Conservation (phyloP, 2,113 vertebrate genomes). For the Onychostruthus taczanowskii region DNA sequence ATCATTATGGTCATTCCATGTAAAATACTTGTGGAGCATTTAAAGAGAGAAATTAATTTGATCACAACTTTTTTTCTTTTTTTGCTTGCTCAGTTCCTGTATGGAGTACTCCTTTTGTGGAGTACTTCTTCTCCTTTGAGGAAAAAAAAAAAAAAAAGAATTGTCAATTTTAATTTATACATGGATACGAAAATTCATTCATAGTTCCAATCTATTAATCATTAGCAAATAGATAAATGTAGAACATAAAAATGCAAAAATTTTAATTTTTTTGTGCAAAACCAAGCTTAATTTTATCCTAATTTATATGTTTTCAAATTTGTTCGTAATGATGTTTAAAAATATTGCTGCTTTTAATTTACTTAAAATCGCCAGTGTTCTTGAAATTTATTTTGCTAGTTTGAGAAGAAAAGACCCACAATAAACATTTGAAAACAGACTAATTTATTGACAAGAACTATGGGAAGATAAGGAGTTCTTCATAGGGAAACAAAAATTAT, state of each 20-base stretch:
- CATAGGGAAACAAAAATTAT: background rate
- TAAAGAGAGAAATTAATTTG: background rate
- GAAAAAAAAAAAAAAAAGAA: background rate
- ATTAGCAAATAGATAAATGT: background rate
- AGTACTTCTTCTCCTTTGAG: too few species aligned
- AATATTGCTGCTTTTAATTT: background rate
- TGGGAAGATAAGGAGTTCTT: background rate
- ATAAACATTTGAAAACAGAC: background rate
- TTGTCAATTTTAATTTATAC: background rate
- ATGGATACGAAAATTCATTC: background rate
- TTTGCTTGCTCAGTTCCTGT: background rate
- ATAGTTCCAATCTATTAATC: background rate
- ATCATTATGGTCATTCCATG: background rate
- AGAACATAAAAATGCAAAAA: background rate
- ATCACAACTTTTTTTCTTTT: background rate
- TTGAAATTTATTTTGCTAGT: background rate
- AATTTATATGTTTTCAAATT: background rate
- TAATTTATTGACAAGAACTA: background rate
- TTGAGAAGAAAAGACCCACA: background rate
- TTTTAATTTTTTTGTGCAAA: accelerated
- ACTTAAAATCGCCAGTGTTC: background rate
- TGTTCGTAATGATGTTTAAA: background rate
- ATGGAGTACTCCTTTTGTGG: background rate
- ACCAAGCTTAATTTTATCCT: accelerated
- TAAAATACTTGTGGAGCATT: background rate